Conservation (phyloP, 2,113 vertebrate genomes). For the Syngnathus floridae region DNA sequence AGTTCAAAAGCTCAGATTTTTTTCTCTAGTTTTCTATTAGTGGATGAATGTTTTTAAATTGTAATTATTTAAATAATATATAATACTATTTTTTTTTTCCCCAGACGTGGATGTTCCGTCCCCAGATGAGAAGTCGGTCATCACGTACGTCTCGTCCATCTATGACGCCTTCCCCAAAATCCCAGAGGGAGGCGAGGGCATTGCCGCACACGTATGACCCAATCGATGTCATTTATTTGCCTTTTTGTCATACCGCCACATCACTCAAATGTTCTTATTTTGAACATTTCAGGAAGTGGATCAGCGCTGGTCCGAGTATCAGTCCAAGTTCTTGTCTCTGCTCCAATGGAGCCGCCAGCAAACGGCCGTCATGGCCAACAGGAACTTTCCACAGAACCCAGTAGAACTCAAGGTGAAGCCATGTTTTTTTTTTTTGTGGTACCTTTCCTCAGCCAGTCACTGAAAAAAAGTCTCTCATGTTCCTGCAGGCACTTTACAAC, state of each 20-base stretch:
- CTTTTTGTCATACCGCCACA: too few relatives aligned
- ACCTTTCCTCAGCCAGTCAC: too few relatives aligned
- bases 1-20: too few relatives aligned
- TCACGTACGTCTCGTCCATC: constrained; percentile 98
- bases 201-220: constrained; percentile 80
- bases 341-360: constrained; percentile 95
- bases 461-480: background rate
- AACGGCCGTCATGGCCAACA: constrained; percentile 86
- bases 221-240: background rate
- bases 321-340: constrained; percentile 82
- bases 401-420: constrained; percentile 89
- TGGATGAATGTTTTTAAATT: too few relatives aligned
- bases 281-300: constrained; percentile 82
- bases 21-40: too few relatives aligned
- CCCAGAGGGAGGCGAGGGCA: constrained; percentile 92
- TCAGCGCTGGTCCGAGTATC: constrained; percentile 89
- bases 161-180: constrained; percentile 99
- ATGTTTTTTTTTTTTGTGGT: too few relatives aligned
- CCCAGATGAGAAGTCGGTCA: constrained; percentile 97
- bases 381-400: constrained; percentile 94
- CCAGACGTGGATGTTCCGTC: constrained; percentile 92
- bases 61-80: too few relatives aligned
- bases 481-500: constrained; percentile 93
- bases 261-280: background rate
- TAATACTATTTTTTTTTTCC: background rate